phyloP scores from a whole-genome alignment of 2,888 invertebrate genomes.

The Ptilodon capucinus region DNA sequence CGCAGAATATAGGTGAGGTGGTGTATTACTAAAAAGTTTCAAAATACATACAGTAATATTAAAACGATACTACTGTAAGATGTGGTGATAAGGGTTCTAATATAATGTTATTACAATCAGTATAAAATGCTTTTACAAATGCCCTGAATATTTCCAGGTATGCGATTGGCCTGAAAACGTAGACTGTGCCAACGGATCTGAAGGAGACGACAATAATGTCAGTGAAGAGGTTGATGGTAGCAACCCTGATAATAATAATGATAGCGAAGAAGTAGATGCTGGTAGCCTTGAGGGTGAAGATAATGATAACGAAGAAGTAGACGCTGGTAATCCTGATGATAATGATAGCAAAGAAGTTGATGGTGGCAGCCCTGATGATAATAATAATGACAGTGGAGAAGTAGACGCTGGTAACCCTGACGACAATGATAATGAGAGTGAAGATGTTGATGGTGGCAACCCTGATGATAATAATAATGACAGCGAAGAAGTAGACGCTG shows the following conservation, averaged over 20 bases:
- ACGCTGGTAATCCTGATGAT: no score
- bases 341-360: background rate
- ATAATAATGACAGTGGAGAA: background rate
- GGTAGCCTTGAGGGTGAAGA: background rate
- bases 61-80: no score
- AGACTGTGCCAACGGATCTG: background rate
- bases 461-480: background rate
- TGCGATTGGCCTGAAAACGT: conserved; percentile 2
- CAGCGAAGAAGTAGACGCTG: background rate
- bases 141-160: background rate
- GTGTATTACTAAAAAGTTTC: no score
- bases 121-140: background rate
- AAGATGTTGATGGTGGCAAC: background rate
- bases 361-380: conserved; percentile 5
- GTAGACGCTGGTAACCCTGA: conserved; percentile 1
- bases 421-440: background rate
- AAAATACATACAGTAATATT: no score
- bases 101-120: background rate
- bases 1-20: no score
- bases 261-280: background rate
- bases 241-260: background rate
- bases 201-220: background rate
- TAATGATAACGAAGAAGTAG: no score
- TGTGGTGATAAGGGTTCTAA: no score
- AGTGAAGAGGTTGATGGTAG: background rate